These are phyloP conservation scores for Typhlomys cinereus DNA, from an alignment of 2,113 vertebrate species.

Conservation along the genomic window DNA sequence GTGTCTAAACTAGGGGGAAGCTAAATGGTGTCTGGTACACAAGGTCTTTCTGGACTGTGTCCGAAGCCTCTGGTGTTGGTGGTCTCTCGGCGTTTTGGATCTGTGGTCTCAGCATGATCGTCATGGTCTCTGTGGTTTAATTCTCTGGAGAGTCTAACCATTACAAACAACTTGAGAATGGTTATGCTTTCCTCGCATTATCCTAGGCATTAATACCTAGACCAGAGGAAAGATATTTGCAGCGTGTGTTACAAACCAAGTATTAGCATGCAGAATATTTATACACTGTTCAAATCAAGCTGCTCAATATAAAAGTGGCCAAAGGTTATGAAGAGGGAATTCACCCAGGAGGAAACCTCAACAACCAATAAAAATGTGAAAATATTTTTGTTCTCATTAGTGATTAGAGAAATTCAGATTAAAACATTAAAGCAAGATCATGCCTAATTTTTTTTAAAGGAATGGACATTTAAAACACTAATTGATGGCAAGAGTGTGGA, in stretches of 20 bases:
- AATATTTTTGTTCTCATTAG: conserved; percentile 30
- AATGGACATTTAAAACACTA: conserved; percentile 33
- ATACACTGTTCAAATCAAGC: background rate
- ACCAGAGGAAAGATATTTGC: background rate
- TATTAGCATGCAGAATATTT: background rate
- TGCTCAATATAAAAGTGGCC: conserved; percentile 17
- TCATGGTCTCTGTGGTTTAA: background rate
- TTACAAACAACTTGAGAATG: background rate
- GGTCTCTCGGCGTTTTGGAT: background rate
- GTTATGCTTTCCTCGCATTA: background rate
- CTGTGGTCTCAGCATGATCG: background rate
- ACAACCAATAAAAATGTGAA: background rate
- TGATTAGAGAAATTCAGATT: conserved; percentile 45
- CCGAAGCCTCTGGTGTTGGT: fast-evolving
- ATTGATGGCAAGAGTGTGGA: background rate
- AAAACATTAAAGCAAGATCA: conserved; percentile 35
- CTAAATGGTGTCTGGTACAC: background rate
- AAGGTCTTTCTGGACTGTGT: background rate
- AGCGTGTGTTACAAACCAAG: background rate
- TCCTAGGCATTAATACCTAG: background rate
- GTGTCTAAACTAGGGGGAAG: too few species aligned
- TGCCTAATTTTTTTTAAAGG: conserved; percentile 12
- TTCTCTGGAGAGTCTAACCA: background rate
- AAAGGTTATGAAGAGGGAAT: conserved; percentile 33
- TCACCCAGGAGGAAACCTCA: conserved; percentile 28